These are phyloP conservation scores for Corythoichthys haematopterus DNA, from an alignment of 2,113 vertebrate species.

Conservation along the genomic window DNA sequence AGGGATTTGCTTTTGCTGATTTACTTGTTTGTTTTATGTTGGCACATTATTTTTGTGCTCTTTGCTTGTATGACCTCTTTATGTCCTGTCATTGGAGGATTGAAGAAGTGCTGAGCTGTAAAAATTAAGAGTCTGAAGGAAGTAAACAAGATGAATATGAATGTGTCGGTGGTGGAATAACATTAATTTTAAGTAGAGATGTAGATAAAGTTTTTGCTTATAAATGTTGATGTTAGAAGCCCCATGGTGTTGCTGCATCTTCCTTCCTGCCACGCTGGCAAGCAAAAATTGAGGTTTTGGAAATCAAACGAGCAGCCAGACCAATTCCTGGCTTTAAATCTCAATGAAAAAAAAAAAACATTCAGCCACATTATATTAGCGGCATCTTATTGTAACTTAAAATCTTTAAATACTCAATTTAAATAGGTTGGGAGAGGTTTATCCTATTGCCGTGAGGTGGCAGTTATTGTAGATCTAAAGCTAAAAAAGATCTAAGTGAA, in stretches of 20 bases:
- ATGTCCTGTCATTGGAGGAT: constrained; percentile 30
- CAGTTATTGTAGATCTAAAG: no score
- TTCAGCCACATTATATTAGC: no score
- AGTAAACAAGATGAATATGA: constrained; percentile 10
- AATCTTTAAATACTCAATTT: no score
- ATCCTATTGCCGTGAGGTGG: no score
- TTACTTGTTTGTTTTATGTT: constrained; percentile 23
- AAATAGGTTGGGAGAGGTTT: no score
- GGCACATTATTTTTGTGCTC: constrained; percentile 3
- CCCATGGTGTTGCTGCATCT: constrained; percentile 3
- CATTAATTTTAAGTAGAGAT: background rate
- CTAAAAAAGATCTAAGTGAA: no score
- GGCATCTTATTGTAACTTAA: no score
- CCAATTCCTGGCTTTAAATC: background rate
- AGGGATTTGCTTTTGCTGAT: constrained; percentile 40
- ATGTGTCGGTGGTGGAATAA: constrained; percentile 9
- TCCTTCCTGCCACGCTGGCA: constrained; percentile 1
- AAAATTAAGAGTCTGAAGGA: constrained; percentile 39
- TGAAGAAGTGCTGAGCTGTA: constrained; percentile 48
- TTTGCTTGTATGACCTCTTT: constrained; percentile 22
- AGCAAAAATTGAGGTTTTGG: constrained; percentile 9
- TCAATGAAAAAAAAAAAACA: no score
- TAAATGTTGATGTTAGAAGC: constrained; percentile 31
- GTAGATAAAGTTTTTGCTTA: constrained; percentile 6
- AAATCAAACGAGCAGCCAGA: constrained; percentile 25